Conservation (phyloP, 2,797 vertebrate genomes). For the Phrynocephalus vlangalii region DNA sequence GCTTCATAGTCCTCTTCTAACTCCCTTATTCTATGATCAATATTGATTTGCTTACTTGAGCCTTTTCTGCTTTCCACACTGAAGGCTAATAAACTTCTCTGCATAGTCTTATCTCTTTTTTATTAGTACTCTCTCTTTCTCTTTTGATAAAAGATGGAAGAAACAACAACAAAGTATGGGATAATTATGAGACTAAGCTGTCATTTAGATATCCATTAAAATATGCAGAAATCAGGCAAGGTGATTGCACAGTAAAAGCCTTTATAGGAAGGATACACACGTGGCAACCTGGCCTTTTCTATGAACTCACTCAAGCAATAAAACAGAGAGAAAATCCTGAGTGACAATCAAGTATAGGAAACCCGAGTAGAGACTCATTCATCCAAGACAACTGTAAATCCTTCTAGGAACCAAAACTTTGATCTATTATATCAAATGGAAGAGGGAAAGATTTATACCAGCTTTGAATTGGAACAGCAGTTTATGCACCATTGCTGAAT, state of each 20-base stretch:
- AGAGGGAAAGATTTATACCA: neutral
- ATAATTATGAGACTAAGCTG: too few species aligned
- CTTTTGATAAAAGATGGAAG: neutral
- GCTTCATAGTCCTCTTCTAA: too few species aligned
- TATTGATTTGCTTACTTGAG: slow-evolving; percentile 1
- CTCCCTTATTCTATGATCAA: neutral
- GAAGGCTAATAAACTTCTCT: neutral
- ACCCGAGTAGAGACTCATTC: neutral
- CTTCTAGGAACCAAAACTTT: neutral
- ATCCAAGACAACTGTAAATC: neutral
- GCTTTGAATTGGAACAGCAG: neutral
- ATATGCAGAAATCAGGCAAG: too few species aligned
- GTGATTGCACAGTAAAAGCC: too few species aligned
- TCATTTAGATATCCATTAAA: too few species aligned
- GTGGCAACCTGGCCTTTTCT: too few species aligned
- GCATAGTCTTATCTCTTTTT: neutral
- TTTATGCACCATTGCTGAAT: neutral
- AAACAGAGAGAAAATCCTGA: too few species aligned
- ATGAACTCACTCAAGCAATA: too few species aligned
- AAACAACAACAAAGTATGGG: neutral
- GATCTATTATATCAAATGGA: neutral
- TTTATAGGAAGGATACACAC: too few species aligned
- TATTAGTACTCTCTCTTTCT: neutral
- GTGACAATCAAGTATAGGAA: too few species aligned
- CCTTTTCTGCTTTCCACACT: neutral